A percentile compares a stretch with the other conserved stretches of the same genome.
These are phyloP conservation scores for Lissonota sp. DNA, from an alignment of 2,888 invertebrate genomes.

Conservation along the genomic window DNA sequence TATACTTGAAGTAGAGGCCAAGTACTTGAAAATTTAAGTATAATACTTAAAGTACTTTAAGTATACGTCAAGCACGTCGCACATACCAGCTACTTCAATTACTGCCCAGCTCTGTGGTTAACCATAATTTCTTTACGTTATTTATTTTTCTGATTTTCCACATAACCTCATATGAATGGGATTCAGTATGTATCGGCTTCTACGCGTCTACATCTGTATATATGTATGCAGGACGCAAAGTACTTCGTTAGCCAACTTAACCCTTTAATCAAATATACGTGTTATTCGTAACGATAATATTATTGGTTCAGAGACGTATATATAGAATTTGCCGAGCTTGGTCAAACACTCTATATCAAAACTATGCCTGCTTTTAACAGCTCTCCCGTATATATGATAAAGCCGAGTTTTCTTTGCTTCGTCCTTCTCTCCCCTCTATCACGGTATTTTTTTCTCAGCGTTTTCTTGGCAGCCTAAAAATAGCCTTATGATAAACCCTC, in stretches of 20 bases:
- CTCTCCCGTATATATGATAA: slow-evolving; percentile 11
- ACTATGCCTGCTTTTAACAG: slow-evolving; percentile 6
- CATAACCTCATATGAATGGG: too few species aligned
- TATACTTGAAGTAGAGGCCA: too few species aligned
- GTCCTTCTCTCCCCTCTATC: slow-evolving; percentile 30
- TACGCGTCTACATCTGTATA: too few species aligned
- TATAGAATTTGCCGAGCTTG: slow-evolving; percentile 40
- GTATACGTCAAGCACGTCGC: too few species aligned
- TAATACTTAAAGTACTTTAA: too few species aligned
- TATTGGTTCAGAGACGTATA: slow-evolving; percentile 62
- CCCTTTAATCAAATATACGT: slow-evolving; percentile 67
- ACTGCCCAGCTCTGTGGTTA: too few species aligned
- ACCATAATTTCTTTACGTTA: too few species aligned
- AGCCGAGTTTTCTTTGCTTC: slow-evolving; percentile 9
- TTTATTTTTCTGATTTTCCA: too few species aligned
- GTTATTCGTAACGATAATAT: slow-evolving; percentile 69
- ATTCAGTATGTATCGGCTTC: too few species aligned
- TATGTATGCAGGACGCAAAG: slow-evolving; percentile 11
- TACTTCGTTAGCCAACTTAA: slow-evolving; percentile 61
- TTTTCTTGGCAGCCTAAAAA: slow-evolving; percentile 19
- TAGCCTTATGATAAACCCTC: background rate
- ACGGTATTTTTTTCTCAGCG: background rate
- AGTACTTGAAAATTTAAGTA: too few species aligned
- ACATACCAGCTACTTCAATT: too few species aligned
- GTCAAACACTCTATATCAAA: slow-evolving; percentile 51